These are phyloP conservation scores for Bradynema listronoti DNA, from an alignment of 1,140 invertebrate genomes.

Conservation along the genomic window DNA sequence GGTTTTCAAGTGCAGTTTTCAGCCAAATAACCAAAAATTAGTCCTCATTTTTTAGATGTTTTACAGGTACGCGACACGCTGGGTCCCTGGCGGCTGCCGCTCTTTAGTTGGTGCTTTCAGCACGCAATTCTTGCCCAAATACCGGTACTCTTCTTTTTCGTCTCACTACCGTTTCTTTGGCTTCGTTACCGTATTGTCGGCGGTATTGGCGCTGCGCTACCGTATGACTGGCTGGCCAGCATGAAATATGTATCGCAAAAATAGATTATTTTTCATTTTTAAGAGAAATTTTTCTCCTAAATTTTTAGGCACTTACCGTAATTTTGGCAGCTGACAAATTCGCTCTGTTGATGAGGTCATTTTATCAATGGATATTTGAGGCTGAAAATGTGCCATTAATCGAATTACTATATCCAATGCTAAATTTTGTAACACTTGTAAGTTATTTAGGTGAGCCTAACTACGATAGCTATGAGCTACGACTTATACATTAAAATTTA, in stretches of 20 bases:
- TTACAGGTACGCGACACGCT: background rate
- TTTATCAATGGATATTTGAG: slow-evolving; percentile 21
- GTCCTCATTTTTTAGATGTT: background rate
- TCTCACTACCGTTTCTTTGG: slow-evolving; percentile 29
- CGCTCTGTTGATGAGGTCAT: slow-evolving; percentile 19
- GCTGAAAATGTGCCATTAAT: slow-evolving; percentile 28
- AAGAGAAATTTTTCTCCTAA: background rate
- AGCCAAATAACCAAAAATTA: background rate
- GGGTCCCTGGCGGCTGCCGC: slow-evolving; percentile 5
- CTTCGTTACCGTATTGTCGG: slow-evolving; percentile 16
- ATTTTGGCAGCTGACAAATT: slow-evolving; percentile 19
- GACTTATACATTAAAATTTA: background rate
- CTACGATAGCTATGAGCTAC: background rate
- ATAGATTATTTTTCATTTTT: background rate
- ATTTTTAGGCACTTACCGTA: slow-evolving; percentile 19
- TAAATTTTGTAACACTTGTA: slow-evolving; percentile 34
- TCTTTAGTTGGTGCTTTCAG: slow-evolving; percentile 27
- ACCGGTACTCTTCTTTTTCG: slow-evolving; percentile 22
- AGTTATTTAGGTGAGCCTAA: background rate
- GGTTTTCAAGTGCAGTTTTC: background rate
- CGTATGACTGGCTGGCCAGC: slow-evolving; percentile 25
- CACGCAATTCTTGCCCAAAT: slow-evolving; percentile 32
- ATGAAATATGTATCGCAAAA: slow-evolving; percentile 21
- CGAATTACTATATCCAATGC: slow-evolving; percentile 36
- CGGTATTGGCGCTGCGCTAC: slow-evolving; percentile 8